Evolutionary conservation across 2,113 vertebrate genomes (phyloP).

Genomic region (Triplophysa tibetana): DNA sequence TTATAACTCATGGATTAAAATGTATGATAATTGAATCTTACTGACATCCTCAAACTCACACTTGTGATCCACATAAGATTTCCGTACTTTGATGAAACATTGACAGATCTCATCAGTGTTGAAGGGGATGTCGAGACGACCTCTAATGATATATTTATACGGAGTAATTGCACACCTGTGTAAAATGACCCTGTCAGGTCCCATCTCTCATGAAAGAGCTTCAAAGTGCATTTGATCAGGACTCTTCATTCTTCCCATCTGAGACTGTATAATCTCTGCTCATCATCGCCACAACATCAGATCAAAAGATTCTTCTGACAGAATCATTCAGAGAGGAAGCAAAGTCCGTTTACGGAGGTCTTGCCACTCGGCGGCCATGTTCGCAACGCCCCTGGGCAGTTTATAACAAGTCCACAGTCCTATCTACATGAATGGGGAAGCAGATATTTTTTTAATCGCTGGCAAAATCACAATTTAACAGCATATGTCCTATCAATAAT

Average conservation of each 20-base stretch:
- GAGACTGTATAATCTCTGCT: slow-evolving; percentile 16
- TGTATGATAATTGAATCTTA: slow-evolving; percentile 9
- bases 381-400: too few species aligned
- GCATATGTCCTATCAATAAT: too few species aligned
- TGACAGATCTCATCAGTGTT: not conserved
- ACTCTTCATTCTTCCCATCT: too few species aligned
- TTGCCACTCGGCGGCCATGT: too few species aligned
- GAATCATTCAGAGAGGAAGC: slow-evolving; percentile 1
- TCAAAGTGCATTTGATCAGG: slow-evolving; percentile 39
- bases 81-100: not conserved
- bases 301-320: slow-evolving; percentile 28
- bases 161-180: slow-evolving; percentile 18
- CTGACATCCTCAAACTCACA: not conserved
- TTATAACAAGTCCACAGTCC: too few species aligned
- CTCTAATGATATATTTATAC: slow-evolving; percentile 4
- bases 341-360: too few species aligned
- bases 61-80: not conserved
- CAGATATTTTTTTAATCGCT: too few species aligned
- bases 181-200: not conserved
- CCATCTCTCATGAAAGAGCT: slow-evolving; percentile 1
- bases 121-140: not conserved
- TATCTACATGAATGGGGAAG: too few species aligned
- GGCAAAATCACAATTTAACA: too few species aligned
- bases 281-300: slow-evolving; percentile 3
- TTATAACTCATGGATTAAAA: not conserved